Percentiles rank a stretch among this genome's conserved stretches.
Conservation (phyloP, 2,113 vertebrate genomes). For the Cottus gobio region DNA sequence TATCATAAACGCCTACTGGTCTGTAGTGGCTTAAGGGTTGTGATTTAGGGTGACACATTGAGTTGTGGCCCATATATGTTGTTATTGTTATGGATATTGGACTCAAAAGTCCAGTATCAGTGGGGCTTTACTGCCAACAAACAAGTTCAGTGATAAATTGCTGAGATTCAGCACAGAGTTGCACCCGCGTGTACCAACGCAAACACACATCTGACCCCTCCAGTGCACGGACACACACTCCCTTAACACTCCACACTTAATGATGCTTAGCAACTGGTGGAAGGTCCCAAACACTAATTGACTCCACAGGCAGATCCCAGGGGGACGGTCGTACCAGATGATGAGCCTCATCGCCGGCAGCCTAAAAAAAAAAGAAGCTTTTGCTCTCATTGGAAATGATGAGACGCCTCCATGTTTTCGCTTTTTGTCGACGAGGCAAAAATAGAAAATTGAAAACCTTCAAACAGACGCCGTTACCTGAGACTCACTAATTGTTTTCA, state of each 20-base stretch:
- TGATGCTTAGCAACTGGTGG: conserved; percentile 42
- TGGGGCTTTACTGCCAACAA: not conserved
- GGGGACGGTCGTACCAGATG: conserved; percentile 53
- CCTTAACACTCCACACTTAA: conserved; percentile 41
- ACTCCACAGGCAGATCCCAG: conserved; percentile 50
- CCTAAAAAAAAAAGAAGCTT: conserved; percentile 8
- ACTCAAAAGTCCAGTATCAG: not conserved
- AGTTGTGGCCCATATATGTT: not conserved
- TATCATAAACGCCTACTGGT: not conserved
- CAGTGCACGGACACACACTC: conserved; percentile 2
- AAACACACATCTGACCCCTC: conserved; percentile 22
- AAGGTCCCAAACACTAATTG: conserved; percentile 42
- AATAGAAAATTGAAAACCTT: not conserved
- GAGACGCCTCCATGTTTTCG: conserved; percentile 1
- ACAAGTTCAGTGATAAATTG: not conserved
- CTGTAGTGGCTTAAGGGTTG: not conserved
- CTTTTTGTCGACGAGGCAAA: not conserved
- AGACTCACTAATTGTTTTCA: conserved; percentile 51
- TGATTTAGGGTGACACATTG: not conserved
- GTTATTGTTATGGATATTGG: not conserved
- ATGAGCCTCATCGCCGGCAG: conserved; percentile 41
- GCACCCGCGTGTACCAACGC: conserved; percentile 2
- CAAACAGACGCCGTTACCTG: conserved; percentile 2
- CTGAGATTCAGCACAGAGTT: not conserved
- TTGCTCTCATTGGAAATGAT: conserved; percentile 7